Evolutionary conservation across 2,797 vertebrate species (phyloP).

Genomic region (Smutsia temminckii): DNA sequence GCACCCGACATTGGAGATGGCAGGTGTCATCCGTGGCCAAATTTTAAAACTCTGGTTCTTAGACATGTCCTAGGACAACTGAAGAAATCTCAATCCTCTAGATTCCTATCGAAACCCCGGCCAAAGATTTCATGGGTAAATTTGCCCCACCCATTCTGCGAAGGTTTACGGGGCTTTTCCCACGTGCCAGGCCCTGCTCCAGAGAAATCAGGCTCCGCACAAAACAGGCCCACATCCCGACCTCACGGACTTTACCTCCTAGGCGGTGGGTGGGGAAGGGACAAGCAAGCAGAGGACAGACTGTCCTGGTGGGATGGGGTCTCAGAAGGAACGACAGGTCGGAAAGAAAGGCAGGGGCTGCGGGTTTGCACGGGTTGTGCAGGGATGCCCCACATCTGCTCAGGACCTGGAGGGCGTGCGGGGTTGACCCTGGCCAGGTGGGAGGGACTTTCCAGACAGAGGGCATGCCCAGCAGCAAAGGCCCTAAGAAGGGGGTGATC

Average conservation of each 20-base stretch:
- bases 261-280: background rate
- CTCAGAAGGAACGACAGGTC: background rate
- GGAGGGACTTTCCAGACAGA: background rate
- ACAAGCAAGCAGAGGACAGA: background rate
- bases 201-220: background rate
- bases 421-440: background rate
- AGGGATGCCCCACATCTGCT: background rate
- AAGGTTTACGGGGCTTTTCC: fast-evolving
- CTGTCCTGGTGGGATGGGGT: fast-evolving
- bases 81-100: background rate
- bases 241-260: background rate
- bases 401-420: no score
- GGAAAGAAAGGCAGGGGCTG: background rate
- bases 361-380: background rate
- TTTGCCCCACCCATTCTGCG: background rate
- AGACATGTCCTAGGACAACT: background rate
- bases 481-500: background rate
- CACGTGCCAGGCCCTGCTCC: fast-evolving
- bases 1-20: background rate
- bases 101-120: background rate
- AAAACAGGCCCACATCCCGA: background rate
- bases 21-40: background rate
- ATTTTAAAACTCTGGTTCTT: background rate
- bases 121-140: no score
- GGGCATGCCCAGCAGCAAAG: background rate